Base-by-base conservation (phyloP, 2,797 vertebrate genomes). In the Synanceia verrucosa region DNA sequence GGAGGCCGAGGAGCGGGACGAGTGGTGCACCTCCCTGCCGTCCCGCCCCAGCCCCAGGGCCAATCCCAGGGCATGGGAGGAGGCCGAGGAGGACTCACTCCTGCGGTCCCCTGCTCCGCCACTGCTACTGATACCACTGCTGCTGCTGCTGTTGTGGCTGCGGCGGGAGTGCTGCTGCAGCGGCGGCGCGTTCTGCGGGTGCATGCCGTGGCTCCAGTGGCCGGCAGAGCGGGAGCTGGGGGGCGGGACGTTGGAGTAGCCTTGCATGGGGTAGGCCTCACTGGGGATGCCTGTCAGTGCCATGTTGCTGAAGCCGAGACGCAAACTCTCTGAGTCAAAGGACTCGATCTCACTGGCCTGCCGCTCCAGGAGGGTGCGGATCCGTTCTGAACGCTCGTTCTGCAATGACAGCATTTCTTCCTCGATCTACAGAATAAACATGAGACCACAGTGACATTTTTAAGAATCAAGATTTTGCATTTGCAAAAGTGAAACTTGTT, bases 391-490 rank as follows among this genome's bases (percentile, higher is more conserved):
- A 41, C 96, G 96, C 84, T 96, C 96, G 6, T 95, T 96, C 88
- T 97, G 96, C 81, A 97, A 90, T n/a, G 95, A 92, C 80, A 97
- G 84, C 96, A 97, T 96, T 89, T 97, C 96, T 86, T 97, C 96
- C 87, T 97, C 96, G 51, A 97, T 96, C 96, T 97, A 61, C 24
- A 33, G 6, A 5, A 48, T 0, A 23, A 21, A 52, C n/a, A 28
- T 24, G 13, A 37, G 71, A 13, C 71, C 26, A 48, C 2, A n/a
- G 2, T 14, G 33, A 31, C 1, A 43, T 14, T 44, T 51, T 14
- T 21, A 28, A 62, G 21, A 47, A 9, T 72, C 21, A 19, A 57
- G 11, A 33, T 33, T 9, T 55, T n/a, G 16, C 3, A 2, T 34
- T 39, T 61, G 10, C 10, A n/a, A 53, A 21, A 2, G 1, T 21